A percentile compares a stretch with the other conserved stretches of the same genome.
Evolutionary conservation across 2,888 invertebrate genomes (phyloP).

Genomic region (Lottia scabra): DNA sequence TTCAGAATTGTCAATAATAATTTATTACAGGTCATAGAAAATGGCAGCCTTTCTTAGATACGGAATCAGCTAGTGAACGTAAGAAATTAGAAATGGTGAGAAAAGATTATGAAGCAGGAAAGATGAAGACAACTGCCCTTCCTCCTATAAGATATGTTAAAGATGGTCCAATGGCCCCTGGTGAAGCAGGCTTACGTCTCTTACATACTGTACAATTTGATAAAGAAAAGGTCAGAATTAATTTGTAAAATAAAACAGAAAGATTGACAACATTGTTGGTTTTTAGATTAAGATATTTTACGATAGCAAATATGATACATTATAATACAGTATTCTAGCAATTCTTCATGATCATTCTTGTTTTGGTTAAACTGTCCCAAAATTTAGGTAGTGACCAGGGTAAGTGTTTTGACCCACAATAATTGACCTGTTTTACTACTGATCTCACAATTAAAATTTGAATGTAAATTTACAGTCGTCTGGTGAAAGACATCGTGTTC

Average conservation of each 20-base stretch:
- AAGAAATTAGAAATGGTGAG: not conserved
- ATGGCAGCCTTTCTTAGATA: not conserved
- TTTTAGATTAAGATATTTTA: no score
- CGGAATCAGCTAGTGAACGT: not conserved
- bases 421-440: no score
- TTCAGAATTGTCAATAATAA: no score
- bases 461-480: not conserved
- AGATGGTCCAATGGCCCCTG: slow-evolving; percentile 38
- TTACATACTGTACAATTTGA: slow-evolving; percentile 33
- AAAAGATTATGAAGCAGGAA: not conserved
- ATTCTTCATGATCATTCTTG: no score
- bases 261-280: no score
- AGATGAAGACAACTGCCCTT: not conserved
- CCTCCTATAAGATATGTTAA: not conserved
- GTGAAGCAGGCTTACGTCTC: slow-evolving; percentile 49
- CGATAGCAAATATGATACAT: no score
- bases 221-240: not conserved
- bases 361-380: no score
- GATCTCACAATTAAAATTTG: no score
- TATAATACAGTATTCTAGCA: no score
- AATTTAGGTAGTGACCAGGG: no score
- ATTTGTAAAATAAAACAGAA: no score
- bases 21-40: not conserved
- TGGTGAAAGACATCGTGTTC: not conserved
- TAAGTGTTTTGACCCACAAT: no score